These are phyloP conservation scores for Platysteira castanea DNA, from an alignment of 2,113 vertebrate genomes.

Conservation along the genomic window DNA sequence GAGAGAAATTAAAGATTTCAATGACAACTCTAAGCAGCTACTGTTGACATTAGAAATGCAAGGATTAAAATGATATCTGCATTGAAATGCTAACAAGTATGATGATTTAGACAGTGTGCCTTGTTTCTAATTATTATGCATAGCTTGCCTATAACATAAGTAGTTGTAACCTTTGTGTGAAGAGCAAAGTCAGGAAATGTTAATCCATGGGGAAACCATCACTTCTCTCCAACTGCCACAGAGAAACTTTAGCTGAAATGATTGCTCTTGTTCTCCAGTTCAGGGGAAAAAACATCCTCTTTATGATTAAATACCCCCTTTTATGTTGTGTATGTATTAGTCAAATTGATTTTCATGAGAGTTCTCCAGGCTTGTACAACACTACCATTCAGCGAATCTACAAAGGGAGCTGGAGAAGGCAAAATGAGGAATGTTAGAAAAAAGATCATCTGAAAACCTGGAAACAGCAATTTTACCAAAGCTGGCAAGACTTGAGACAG, in stretches of 20 bases:
- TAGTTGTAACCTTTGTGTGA: conserved; percentile 71
- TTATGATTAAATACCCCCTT: conserved; percentile 21
- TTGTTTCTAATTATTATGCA: conserved; percentile 66
- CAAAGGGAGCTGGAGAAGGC: not conserved
- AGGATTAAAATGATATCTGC: conserved; percentile 56
- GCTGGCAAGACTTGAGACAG: not conserved
- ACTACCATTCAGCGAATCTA: conserved; percentile 30
- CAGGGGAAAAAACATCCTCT: conserved; percentile 3
- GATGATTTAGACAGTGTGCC: conserved; percentile 33
- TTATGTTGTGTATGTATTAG: conserved; percentile 61
- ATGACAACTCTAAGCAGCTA: conserved; percentile 44
- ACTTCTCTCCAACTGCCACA: conserved; percentile 4
- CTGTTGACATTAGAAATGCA: conserved; percentile 66
- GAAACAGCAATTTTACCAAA: conserved; percentile 38
- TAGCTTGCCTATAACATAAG: conserved; percentile 61
- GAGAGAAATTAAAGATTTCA: conserved; percentile 27
- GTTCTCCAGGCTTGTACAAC: conserved; percentile 65
- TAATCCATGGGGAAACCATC: conserved; percentile 66
- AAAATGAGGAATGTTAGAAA: conserved; percentile 20
- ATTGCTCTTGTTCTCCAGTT: conserved; percentile 55
- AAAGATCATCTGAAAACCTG: not conserved
- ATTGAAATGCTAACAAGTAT: conserved; percentile 58
- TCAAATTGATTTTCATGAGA: conserved; percentile 70
- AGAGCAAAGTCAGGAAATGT: conserved; percentile 73
- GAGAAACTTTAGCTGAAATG: conserved; percentile 41